Conservation (phyloP, 2,888 invertebrate genomes). For the Lottia gigantea region DNA sequence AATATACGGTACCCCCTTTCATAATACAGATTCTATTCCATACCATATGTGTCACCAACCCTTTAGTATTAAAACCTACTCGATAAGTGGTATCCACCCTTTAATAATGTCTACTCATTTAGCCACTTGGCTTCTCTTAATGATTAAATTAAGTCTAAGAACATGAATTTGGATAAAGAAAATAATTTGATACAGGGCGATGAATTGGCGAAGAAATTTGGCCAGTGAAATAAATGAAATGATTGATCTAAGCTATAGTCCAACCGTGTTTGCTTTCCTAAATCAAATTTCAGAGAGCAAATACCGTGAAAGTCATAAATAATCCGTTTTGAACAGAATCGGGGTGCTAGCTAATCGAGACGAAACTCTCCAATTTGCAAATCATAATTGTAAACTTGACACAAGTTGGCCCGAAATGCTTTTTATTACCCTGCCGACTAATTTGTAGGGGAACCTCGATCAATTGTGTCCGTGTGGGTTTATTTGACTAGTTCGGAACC, state of each 20-base stretch:
- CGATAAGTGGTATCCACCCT: no score
- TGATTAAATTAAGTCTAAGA: no score
- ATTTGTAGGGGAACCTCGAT: constrained; percentile 18
- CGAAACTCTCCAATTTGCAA: constrained; percentile 38
- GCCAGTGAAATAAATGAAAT: no score
- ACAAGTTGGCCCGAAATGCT: constrained; percentile 22
- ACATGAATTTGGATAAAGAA: no score
- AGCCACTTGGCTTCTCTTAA: no score
- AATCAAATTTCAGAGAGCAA: constrained; percentile 12
- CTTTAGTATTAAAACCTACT: no score
- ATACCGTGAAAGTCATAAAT: constrained; percentile 31
- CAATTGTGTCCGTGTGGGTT: constrained; percentile 17
- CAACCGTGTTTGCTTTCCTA: background rate
- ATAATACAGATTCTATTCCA: no score
- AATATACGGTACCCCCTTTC: no score
- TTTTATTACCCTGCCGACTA: constrained; percentile 29
- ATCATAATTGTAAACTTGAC: constrained; percentile 33
- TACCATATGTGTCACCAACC: no score
- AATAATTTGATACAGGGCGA: no score
- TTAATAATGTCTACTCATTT: no score
- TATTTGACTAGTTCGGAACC: constrained; percentile 16
- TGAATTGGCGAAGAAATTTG: no score
- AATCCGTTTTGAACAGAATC: constrained; percentile 30
- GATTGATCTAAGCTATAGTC: background rate
- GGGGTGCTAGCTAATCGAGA: constrained; percentile 33